phyloP scores from a whole-genome alignment of 2,113 vertebrate species.

The Petromus typicus region DNA sequence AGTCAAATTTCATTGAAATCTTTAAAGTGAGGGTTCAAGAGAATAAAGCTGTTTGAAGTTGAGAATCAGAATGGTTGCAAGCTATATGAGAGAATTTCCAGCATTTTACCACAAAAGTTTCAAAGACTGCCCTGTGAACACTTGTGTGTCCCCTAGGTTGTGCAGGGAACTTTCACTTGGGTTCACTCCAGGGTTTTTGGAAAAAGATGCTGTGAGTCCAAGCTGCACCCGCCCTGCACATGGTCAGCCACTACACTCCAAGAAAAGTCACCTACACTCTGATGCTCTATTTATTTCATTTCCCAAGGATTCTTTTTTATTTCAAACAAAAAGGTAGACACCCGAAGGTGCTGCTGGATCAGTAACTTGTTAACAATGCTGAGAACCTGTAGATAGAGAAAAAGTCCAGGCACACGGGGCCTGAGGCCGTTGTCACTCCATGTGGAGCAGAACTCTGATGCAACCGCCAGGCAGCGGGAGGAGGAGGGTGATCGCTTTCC shows the following conservation, averaged over 20 bases:
- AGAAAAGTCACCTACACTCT: neutral
- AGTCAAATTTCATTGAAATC: neutral
- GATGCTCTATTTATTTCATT: neutral
- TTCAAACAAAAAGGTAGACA: neutral
- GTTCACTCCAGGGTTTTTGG: neutral
- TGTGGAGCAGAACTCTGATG: neutral
- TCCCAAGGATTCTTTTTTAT: slow-evolving; percentile 36
- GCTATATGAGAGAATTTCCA: neutral
- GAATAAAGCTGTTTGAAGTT: neutral
- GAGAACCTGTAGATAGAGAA: neutral
- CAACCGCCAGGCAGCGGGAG: no score
- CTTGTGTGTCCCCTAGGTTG: no score
- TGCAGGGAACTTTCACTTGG: neutral
- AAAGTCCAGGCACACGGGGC: neutral
- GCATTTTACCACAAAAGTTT: neutral
- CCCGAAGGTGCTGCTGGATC: neutral
- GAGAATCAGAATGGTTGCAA: neutral
- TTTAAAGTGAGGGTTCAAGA: neutral
- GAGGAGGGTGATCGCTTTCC: no score
- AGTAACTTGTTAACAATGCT: neutral
- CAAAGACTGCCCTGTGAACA: neutral
- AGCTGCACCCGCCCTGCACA: neutral
- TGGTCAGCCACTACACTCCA: neutral
- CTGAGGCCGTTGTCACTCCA: neutral
- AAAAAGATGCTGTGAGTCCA: neutral